Conservation (phyloP, 2,113 vertebrate species). For the Telmatochromis bifrenatus region DNA sequence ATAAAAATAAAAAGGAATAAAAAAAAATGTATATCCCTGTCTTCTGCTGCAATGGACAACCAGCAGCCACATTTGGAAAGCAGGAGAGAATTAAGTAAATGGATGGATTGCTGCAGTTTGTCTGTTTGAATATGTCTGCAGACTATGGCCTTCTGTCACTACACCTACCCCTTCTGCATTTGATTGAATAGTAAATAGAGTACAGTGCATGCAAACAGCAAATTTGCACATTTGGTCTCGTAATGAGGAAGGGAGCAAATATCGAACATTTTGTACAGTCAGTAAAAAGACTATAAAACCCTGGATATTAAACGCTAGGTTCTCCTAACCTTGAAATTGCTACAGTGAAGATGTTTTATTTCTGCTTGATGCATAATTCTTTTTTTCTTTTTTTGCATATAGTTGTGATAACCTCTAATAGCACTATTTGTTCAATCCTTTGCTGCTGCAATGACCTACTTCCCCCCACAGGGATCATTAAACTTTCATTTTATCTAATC, state of each 20-base stretch:
- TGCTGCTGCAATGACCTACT: constrained; percentile 31
- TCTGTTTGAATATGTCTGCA: constrained; percentile 13
- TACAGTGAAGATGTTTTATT: background rate
- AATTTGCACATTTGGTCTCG: background rate
- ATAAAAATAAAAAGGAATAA: background rate
- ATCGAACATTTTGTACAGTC: background rate
- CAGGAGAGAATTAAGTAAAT: constrained; percentile 17
- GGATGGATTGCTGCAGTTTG: background rate
- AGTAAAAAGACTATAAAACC: background rate
- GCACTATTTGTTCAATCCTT: constrained; percentile 24
- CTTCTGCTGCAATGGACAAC: background rate
- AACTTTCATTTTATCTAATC: constrained; percentile 40
- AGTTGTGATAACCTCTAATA: constrained; percentile 24
- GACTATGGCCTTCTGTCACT: constrained; percentile 22
- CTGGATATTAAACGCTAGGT: background rate
- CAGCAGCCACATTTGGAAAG: background rate
- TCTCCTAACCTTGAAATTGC: background rate
- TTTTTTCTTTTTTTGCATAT: background rate
- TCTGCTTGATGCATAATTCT: background rate
- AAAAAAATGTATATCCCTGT: background rate
- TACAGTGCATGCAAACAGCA: constrained; percentile 4
- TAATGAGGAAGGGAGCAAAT: background rate
- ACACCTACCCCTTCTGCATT: background rate
- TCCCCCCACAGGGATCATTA: constrained; percentile 31
- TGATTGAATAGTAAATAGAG: constrained; percentile 5